These are phyloP conservation scores for Wiebesia pumilae DNA, from an alignment of 1,140 invertebrate genomes.

Conservation along the genomic window DNA sequence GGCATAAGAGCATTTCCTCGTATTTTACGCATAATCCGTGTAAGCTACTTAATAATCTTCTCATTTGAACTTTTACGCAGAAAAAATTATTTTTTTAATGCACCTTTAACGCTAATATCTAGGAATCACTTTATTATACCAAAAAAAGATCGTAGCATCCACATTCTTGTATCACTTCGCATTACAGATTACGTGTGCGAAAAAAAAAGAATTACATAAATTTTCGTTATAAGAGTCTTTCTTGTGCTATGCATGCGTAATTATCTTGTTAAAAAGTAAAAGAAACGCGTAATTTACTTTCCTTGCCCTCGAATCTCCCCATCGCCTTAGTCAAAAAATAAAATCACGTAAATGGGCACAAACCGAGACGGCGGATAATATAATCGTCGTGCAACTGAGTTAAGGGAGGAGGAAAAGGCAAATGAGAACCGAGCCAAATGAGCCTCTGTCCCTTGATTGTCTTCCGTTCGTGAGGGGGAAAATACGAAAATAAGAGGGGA, in stretches of 20 bases:
- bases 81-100: no score
- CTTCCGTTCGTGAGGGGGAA: slow-evolving; percentile 15
- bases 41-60: no score
- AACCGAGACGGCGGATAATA: neutral
- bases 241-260: neutral
- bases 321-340: neutral
- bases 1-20: no score
- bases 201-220: neutral
- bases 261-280: neutral
- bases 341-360: neutral
- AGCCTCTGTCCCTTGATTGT: neutral
- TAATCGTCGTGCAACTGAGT: neutral
- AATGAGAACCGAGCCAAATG: slow-evolving; percentile 9
- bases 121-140: no score
- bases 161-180: no score
- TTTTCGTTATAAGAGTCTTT: neutral
- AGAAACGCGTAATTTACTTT: neutral
- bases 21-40: no score
- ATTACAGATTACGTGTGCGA: neutral
- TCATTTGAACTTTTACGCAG: no score
- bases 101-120: no score
- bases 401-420: neutral
- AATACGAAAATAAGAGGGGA: neutral
- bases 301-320: neutral
- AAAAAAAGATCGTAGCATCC: neutral